Conservation (phyloP, 1,140 invertebrate species). For the Zaprionus davidi region DNA sequence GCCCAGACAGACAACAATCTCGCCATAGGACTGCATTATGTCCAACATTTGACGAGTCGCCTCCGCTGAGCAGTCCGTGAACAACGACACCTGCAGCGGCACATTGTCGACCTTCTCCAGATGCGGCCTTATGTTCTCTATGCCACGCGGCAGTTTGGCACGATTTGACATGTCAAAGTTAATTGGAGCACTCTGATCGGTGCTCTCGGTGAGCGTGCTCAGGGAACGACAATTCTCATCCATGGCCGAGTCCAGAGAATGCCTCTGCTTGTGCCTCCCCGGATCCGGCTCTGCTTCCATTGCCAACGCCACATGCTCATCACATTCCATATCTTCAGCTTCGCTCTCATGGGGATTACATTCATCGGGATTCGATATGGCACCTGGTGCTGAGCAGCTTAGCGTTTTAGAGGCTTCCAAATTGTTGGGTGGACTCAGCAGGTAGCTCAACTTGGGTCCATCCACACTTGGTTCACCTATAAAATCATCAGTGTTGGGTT, state of each 20-base stretch:
- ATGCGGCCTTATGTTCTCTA: slow-evolving; percentile 98
- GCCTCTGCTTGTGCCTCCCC: slow-evolving; percentile 54
- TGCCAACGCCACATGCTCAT: slow-evolving; percentile 14
- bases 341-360: slow-evolving; percentile 43
- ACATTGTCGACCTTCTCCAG: slow-evolving; percentile 98
- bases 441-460: slow-evolving; percentile 60
- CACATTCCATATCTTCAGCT: slow-evolving; percentile 9
- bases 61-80: slow-evolving; percentile 96
- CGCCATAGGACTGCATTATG: slow-evolving; percentile 98
- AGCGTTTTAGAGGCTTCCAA: slow-evolving; percentile 89
- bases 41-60: slow-evolving; percentile 95
- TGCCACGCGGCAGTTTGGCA: slow-evolving; percentile 97
- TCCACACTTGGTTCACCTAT: slow-evolving; percentile 57
- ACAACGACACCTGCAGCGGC: slow-evolving; percentile 96
- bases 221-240: slow-evolving; percentile 91
- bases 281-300: slow-evolving; percentile 42
- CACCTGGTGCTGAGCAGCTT: slow-evolving; percentile 93
- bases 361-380: slow-evolving; percentile 90
- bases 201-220: slow-evolving; percentile 93
- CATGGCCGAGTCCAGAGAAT: slow-evolving; percentile 85
- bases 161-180: slow-evolving; percentile 96
- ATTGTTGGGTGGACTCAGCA: slow-evolving; percentile 83
- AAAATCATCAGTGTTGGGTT: slow-evolving; percentile 52
- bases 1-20: slow-evolving; percentile 94
- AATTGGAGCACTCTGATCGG: slow-evolving; percentile 94